These are phyloP conservation scores for Baronia brevicornis DNA, from an alignment of 2,888 invertebrate species.

Conservation along the genomic window DNA sequence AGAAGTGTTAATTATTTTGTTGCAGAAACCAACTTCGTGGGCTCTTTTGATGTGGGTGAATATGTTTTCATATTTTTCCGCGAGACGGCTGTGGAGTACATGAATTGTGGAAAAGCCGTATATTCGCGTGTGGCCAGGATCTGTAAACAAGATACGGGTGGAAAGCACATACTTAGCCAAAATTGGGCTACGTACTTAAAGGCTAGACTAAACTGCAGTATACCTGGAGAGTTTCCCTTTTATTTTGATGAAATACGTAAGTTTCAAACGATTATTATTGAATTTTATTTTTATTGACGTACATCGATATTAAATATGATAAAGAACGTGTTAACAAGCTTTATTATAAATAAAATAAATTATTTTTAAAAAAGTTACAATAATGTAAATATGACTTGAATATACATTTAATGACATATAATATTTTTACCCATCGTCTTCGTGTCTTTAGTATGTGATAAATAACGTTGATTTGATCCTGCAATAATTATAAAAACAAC, in stretches of 20 bases:
- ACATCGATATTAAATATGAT: slow-evolving; percentile 9
- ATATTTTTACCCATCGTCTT: no score
- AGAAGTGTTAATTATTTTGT: slow-evolving; percentile 25
- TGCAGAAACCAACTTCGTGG: slow-evolving; percentile 83
- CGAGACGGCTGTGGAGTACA: slow-evolving; percentile 81
- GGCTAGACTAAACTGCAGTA: slow-evolving; percentile 81
- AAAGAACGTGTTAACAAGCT: slow-evolving; percentile 2
- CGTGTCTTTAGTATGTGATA: no score
- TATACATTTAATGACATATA: no score
- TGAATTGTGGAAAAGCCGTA: slow-evolving; percentile 81
- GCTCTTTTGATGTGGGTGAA: slow-evolving; percentile 80
- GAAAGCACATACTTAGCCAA: slow-evolving; percentile 78
- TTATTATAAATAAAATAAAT: slow-evolving; percentile 8
- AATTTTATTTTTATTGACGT: slow-evolving; percentile 2
- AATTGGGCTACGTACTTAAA: slow-evolving; percentile 82
- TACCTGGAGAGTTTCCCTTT: slow-evolving; percentile 84
- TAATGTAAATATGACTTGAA: no score
- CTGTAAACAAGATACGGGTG: slow-evolving; percentile 82
- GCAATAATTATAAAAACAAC: no score
- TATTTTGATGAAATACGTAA: slow-evolving; percentile 85
- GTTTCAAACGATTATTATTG: slow-evolving; percentile 29
- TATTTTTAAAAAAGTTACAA: slow-evolving; percentile 13
- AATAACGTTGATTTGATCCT: no score
- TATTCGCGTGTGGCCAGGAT: slow-evolving; percentile 84
- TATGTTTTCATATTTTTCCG: slow-evolving; percentile 84